These are phyloP conservation scores for Andrena hattorfiana DNA, from an alignment of 2,888 invertebrate genomes.

Conservation along the genomic window DNA sequence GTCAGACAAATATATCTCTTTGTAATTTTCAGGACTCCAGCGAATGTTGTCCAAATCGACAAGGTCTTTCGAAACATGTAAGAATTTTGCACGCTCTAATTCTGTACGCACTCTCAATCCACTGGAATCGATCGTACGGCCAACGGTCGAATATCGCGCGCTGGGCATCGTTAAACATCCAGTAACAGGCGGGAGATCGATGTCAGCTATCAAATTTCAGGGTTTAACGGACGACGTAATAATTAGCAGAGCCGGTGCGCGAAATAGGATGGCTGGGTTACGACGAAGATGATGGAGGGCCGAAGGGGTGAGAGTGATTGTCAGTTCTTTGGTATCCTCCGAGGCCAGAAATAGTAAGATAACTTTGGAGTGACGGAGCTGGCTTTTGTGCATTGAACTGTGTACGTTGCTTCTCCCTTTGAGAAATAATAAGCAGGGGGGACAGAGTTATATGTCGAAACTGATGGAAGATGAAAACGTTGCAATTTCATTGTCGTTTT, in stretches of 20 bases:
- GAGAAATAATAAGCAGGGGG: too few species aligned
- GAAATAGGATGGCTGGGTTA: background rate
- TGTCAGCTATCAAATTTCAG: slow-evolving; percentile 32
- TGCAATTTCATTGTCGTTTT: too few species aligned
- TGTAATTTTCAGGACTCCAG: too few species aligned
- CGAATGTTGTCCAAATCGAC: too few species aligned
- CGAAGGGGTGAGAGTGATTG: background rate
- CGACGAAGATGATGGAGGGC: background rate
- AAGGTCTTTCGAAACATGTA: too few species aligned
- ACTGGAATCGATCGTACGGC: background rate
- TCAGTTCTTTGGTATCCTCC: background rate
- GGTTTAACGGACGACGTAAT: slow-evolving; percentile 17
- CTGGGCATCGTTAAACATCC: slow-evolving; percentile 3
- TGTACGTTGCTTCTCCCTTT: background rate
- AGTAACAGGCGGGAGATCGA: slow-evolving; percentile 27
- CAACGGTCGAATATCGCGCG: background rate
- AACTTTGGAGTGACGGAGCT: background rate
- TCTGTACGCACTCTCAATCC: background rate
- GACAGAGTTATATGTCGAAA: too few species aligned
- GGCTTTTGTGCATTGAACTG: background rate
- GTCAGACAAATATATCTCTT: too few species aligned
- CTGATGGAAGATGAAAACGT: too few species aligned
- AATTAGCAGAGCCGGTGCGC: slow-evolving; percentile 25
- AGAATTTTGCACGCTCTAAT: too few species aligned
- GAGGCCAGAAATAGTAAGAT: background rate